Evolutionary conservation across 2,113 vertebrate genomes (phyloP), one percentile per base, ranked within the genome.

Genomic region (Pluvianellus socialis): DNA sequence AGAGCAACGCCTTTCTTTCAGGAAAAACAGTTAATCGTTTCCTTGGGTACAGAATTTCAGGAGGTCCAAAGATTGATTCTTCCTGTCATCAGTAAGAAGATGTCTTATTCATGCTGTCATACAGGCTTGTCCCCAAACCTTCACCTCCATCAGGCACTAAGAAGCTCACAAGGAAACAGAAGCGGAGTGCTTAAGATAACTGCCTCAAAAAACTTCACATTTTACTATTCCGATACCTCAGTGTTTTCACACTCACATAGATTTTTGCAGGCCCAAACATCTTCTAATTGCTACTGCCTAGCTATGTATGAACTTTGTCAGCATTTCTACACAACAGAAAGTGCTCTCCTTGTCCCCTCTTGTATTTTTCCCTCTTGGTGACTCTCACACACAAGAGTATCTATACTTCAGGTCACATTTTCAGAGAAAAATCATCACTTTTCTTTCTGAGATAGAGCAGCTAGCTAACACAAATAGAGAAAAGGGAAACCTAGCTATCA

Each of bases 191-290:
- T 74, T 74, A 63, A 89, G 42, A 35, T 4, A 89, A 65, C 33
- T 45, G 26, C 28, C 38, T 72, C n/a, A 50, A 67, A 50, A 70
- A 7, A 1, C 4, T 0, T 4, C 0, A 3, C 12, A 15, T 86
- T 68, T 76, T 42, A 71, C 12, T 45, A 7, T 27, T 73, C 24
- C 15, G 24, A 11, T 38, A 77, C n/a, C 45, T 61, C 44, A 30
- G 5, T 14, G 17, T 23, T 95, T 90, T 88, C 44, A 79, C 42
- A 3, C 2, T 63, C 42, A 14, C 2, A 5, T 0, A 21, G 38
- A 1, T 56, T 65, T 71, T 71, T 76, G 42, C 26, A 72, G 47
- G 33, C 7, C 21, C 44, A 77, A 28, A 0, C 30, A 50, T 27
- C 50, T 53, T 45, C 26, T 35, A 52, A 19, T 9, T 63, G 17